These are phyloP conservation scores for Phortica okadai DNA, from an alignment of 2,888 invertebrate genomes.

Conservation along the genomic window DNA sequence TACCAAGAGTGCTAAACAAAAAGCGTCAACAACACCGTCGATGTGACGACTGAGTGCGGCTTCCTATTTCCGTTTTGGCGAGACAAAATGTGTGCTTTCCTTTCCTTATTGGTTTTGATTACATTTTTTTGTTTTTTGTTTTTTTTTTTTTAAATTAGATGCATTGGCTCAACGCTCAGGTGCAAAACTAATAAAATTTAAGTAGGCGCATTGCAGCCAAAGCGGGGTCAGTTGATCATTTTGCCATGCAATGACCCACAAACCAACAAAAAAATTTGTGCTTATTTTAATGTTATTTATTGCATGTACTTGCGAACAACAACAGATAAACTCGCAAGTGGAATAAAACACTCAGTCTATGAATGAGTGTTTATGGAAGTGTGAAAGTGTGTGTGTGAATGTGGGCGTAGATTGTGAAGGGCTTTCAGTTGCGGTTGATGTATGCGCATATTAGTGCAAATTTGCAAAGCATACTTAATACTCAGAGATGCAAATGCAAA, in stretches of 20 bases:
- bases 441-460: constrained; percentile 15
- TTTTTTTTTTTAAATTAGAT: not conserved
- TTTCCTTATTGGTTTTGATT: constrained; percentile 35
- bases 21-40: not conserved
- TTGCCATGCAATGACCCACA: constrained; percentile 25
- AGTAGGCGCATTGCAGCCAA: too few species aligned
- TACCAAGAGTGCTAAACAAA: constrained; percentile 4
- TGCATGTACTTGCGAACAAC: not conserved
- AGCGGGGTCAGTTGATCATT: too few species aligned
- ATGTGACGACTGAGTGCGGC: constrained; percentile 45
- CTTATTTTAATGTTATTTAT: constrained; percentile 12
- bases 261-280: not conserved
- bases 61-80: constrained; percentile 61
- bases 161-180: not conserved
- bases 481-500: not conserved
- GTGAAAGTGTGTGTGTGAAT: not conserved
- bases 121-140: not conserved
- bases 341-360: not conserved
- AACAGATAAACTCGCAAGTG: not conserved
- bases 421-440: not conserved
- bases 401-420: not conserved
- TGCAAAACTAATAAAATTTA: too few species aligned
- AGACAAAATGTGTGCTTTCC: constrained; percentile 31
- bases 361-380: not conserved
- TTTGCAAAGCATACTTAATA: not conserved